phyloP scores from a whole-genome alignment of 2,797 vertebrate species.

The Coccyzus lansbergi region DNA sequence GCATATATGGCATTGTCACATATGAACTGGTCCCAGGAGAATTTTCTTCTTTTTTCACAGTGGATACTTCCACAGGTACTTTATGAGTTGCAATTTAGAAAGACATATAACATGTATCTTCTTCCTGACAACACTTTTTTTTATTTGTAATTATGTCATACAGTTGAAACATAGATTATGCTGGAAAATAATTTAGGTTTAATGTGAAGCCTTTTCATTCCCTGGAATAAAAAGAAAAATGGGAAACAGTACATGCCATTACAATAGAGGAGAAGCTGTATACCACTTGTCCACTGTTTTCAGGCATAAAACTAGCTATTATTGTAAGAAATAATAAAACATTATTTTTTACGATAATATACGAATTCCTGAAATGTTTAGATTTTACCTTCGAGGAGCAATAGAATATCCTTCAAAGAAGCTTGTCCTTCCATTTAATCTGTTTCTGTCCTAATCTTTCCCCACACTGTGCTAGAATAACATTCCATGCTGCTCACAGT shows the following conservation, averaged over 20 bases:
- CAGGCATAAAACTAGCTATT: neutral
- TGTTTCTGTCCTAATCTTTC: neutral
- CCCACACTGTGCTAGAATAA: neutral
- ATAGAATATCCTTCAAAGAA: neutral
- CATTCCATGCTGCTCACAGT: neutral
- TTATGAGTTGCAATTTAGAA: neutral
- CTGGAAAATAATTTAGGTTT: neutral
- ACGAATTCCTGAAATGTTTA: neutral
- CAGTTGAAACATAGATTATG: neutral
- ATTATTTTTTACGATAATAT: neutral
- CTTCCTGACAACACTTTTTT: neutral
- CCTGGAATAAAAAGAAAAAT: neutral
- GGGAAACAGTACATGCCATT: neutral
- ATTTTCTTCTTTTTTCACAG: conserved; percentile 82
- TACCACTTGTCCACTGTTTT: neutral
- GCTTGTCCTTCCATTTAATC: neutral
- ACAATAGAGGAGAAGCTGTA: neutral
- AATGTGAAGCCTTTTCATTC: neutral
- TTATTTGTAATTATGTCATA: neutral
- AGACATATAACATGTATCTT: neutral
- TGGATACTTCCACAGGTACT: conserved; percentile 88
- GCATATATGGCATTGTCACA: conserved; percentile 81
- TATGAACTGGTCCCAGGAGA: conserved; percentile 86
- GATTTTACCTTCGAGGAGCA: neutral
- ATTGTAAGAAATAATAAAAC: neutral